Evolutionary conservation across 2,797 vertebrate species (phyloP), one percentile per base, ranked within the genome.

Genomic region (Gymnodraco acuticeps): DNA sequence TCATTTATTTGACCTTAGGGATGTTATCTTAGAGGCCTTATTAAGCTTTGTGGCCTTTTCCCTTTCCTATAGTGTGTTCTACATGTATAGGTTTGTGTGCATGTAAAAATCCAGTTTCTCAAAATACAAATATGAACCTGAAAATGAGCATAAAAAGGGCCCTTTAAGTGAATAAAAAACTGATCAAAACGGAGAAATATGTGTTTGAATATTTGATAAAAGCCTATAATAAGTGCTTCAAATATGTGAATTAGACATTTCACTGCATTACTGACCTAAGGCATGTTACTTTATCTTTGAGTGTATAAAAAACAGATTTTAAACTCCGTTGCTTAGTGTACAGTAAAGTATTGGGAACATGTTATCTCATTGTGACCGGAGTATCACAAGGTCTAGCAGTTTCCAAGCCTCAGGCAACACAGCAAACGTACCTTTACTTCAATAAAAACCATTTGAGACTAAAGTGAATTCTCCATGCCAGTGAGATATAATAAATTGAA

Each of bases 291-390:
- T 56, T 64, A 73, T 67, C 54, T 65, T 54, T 17, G 54, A 78
- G 16, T 19, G 11, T 61, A 81, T 68, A 50, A 61, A 60, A 75
- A 38, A 38, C 0, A 9, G 75, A 72, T 61, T 52, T 75, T 62
- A 75, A 69, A 80, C 45, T 51, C 12, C 38, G 9, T 9, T 62
- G 68, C 45, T 74, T 17, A 51, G 70, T 65, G 19, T 64, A 81
- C 41, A 82, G 77, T 67, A 67, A 66, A 67, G 61, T 76, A 72
- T 33, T 43, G 47, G 73, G 59, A 75, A 81, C 63, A 73, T 67
- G 77, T 78, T 78, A 82, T 88, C 68, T 73, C 68, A 84, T 73
- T 81, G 83, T 77, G 83, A 70, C 79, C 65, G 64, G 65, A 69
- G 76, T 62, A 78, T 84, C 79, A 80, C 66, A 80, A 80, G 82